Conservation (phyloP, 2,113 vertebrate genomes). For the Turnix velox region DNA sequence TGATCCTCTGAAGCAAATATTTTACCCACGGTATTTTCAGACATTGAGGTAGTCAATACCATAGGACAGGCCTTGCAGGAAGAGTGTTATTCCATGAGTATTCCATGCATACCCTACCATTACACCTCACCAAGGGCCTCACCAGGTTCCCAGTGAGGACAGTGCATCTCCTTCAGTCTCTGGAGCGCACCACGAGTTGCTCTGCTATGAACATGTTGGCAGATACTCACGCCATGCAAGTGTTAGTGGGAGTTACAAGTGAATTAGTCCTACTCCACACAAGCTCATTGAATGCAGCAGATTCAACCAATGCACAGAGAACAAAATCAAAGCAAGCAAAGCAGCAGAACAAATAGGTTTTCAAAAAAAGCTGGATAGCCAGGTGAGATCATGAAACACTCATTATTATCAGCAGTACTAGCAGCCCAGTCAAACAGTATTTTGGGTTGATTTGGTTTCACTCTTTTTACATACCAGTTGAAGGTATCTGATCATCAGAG, state of each 20-base stretch:
- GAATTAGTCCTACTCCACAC: not conserved
- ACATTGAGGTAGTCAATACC: not conserved
- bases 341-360: slow-evolving; percentile 29
- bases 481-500: slow-evolving; percentile 75
- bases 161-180: not conserved
- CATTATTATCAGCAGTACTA: slow-evolving; percentile 3
- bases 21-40: not conserved
- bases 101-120: not conserved
- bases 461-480: slow-evolving; percentile 81
- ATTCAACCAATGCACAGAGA: not conserved
- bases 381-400: not conserved
- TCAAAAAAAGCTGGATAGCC: not conserved
- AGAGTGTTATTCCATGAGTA: not conserved
- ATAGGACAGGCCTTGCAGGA: not conserved
- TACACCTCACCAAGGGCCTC: not conserved
- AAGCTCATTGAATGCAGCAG: not conserved
- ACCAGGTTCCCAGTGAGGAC: not conserved
- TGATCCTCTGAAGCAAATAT: not conserved
- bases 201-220: not conserved
- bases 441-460: slow-evolving; percentile 50
- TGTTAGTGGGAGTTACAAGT: not conserved
- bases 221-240: not conserved
- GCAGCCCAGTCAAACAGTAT: slow-evolving; percentile 43
- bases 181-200: not conserved
- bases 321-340: slow-evolving; percentile 41